Evolutionary conservation across 2,113 vertebrate genomes (phyloP), one percentile per base, ranked within the genome.

Genomic region (Pandion haliaetus): DNA sequence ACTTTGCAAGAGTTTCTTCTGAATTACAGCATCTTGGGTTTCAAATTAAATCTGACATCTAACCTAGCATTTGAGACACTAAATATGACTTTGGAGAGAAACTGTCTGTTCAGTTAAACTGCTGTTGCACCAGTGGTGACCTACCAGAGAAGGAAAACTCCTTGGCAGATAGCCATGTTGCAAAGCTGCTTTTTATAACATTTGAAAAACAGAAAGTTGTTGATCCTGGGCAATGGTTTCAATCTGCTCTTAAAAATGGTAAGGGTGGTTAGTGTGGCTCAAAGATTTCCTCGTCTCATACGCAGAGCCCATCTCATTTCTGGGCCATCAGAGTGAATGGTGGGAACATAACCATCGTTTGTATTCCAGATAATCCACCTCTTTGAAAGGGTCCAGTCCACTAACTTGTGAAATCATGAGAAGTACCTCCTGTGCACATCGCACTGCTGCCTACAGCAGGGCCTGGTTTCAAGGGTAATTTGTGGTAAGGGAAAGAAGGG

Each of bases 21-120:
- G 66, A 95, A 94, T 85, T 82, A 86, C 58, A 83, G 21, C 42
- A 81, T 76, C 72, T 89, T 17, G 73, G 15, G 29, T 94, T 96
- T 91, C 82, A 95, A 95, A 95, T 95, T 82, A 91, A 95, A 91
- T 52, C 47, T 86, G 90, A 84, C 52, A 74, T 71, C 63, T 70
- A 94, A 62, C 70, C 55, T 94, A 83, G 36, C 80, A 58, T 91
- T 93, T 84, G 79, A 89, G 87, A 91, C 54, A 66, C 91, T 61
- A 92, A 91, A 83, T 81, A 49, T 0, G 3, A 71, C 24, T 94
- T 80, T 59, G 20, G 91, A 94, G 42, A 62, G 57, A 92, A 93
- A 21, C 74, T 94, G 45, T 77, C 92, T 85, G 50, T 62, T 94
- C 57, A 79, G 58, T 66, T 73, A 4, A 79, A 88, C 73, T 84